Conservation (phyloP, 2,888 invertebrate species). For the Dasysyrphus tricinctus region DNA sequence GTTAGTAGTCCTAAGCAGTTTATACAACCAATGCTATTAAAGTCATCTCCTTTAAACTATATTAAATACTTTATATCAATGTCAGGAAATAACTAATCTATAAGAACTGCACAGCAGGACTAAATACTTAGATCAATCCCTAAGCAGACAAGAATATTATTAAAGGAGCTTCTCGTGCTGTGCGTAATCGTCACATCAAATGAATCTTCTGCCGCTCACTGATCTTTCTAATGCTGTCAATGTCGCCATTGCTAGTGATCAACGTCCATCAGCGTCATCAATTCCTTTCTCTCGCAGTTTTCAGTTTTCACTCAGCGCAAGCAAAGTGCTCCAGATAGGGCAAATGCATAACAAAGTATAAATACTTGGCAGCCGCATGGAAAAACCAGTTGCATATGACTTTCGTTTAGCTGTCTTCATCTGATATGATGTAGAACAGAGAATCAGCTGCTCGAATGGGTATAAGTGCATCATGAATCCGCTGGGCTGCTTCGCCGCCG, state of each 20-base stretch:
- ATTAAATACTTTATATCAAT: constrained; percentile 24
- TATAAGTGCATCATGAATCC: constrained; percentile 47
- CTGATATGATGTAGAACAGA: constrained; percentile 45
- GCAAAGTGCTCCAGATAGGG: constrained; percentile 48
- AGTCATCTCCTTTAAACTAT: constrained; percentile 7
- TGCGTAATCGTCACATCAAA: constrained; percentile 32
- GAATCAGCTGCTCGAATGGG: constrained; percentile 58
- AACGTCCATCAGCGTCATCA: constrained; percentile 39
- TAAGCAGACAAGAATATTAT: background rate
- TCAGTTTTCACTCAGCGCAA: constrained; percentile 35
- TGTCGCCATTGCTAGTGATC: constrained; percentile 43
- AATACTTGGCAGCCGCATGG: constrained; percentile 4
- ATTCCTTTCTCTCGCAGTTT: constrained; percentile 23
- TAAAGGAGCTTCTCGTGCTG: constrained; percentile 23
- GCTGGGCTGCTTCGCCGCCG: background rate
- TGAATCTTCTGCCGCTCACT: constrained; percentile 33
- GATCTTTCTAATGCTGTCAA: constrained; percentile 45
- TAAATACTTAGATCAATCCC: background rate
- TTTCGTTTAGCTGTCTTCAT: constrained; percentile 51
- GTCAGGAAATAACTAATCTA: constrained; percentile 33
- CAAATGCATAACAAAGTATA: background rate
- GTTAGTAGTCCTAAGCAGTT: background rate
- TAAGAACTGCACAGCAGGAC: constrained; percentile 14
- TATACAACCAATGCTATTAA: constrained; percentile 4
- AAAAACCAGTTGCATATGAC: constrained; percentile 62